Evolutionary conservation across 2,113 vertebrate genomes (phyloP), one percentile per base, ranked within the genome.

Genomic region (Plotosus lineatus): DNA sequence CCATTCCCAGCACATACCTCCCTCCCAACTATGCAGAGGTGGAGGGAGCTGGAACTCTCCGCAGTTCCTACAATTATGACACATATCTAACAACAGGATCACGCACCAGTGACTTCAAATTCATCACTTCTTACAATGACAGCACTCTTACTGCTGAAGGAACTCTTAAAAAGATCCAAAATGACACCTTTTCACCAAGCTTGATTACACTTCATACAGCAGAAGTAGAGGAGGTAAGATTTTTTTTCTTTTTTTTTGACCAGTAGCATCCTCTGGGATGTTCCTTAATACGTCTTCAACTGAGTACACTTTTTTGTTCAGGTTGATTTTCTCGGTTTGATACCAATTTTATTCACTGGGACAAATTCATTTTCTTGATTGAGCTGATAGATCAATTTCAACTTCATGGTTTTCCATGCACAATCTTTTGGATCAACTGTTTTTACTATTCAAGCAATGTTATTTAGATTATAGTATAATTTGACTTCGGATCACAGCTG

Each of bases 21-120:
- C 87, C 87, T 50, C 87, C 87, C 3, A 86, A 83, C 48, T 88
- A 86, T 26, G 85, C 87, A 74, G 85, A 88, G 4, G 78, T 88
- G 74, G 84, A 85, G 65, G 82, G 82, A 77, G 68, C 83, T 50
- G 87, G 77, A 78, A 87, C 87, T 84, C 83, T 88, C n/a, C 71
- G 71, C 19, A 85, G 80, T 74, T 72, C 84, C 63, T 88, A 83
- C 75, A 88, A 85, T 77, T 88, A 86, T 71, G 85, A 88, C 56
- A 53, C 81, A 0, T 88, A 85, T 83, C 74, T 88, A 51, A 86
- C 85, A 0, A 86, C 87, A 38, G 86, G 82, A 19, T 87, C 87
- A 9, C 78, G 77, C 33, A 88, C 87, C 53, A 89, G 88, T 76
- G 88, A 89, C 83, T 89, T 89, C 15, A 87, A 87, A 28, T 88